Conservation (phyloP, 2,888 invertebrate species). For the Orthonychiurus folsomi region DNA sequence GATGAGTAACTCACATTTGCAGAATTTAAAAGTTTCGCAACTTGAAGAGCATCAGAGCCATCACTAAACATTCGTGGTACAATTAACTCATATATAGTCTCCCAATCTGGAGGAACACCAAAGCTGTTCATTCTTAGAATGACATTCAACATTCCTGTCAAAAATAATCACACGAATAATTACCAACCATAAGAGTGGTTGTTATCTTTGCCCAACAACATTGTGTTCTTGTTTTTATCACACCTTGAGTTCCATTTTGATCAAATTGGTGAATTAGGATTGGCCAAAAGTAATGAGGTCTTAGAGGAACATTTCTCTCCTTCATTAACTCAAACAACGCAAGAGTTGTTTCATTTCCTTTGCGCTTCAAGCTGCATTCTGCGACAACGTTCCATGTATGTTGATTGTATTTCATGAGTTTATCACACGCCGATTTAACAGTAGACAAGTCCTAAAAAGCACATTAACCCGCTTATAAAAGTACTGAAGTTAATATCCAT, state of each 20-base stretch:
- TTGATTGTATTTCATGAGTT: constrained; percentile 15
- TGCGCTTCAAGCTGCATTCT: constrained; percentile 21
- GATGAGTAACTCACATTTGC: constrained; percentile 21
- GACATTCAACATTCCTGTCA: constrained; percentile 14
- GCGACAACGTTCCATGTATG: constrained; percentile 24
- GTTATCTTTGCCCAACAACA: too few species aligned
- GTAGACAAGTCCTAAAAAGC: constrained; percentile 15
- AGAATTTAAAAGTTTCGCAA: constrained; percentile 16
- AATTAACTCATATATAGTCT: constrained; percentile 20
- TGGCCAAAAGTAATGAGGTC: constrained; percentile 28
- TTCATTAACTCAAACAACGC: constrained; percentile 21
- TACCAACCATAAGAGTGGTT: constrained; percentile 4
- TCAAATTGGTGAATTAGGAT: constrained; percentile 14
- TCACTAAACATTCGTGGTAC: constrained; percentile 20
- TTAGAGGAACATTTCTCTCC: constrained; percentile 15
- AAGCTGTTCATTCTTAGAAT: constrained; percentile 19
- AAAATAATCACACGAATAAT: constrained; percentile 4
- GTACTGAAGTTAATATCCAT: too few species aligned
- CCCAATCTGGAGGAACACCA: constrained; percentile 23
- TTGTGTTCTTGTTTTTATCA: too few species aligned
- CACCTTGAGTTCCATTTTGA: constrained; percentile 17
- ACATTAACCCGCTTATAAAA: too few species aligned
- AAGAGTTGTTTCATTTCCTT: constrained; percentile 14
- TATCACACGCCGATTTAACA: constrained; percentile 9
- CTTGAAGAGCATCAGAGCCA: constrained; percentile 14